A percentile compares a stretch with the other conserved stretches of the same genome.
Evolutionary conservation across 35 echinoderm and acorn worm genomes (phyloP).

Genomic region (Apostichopus parvimensis): DNA sequence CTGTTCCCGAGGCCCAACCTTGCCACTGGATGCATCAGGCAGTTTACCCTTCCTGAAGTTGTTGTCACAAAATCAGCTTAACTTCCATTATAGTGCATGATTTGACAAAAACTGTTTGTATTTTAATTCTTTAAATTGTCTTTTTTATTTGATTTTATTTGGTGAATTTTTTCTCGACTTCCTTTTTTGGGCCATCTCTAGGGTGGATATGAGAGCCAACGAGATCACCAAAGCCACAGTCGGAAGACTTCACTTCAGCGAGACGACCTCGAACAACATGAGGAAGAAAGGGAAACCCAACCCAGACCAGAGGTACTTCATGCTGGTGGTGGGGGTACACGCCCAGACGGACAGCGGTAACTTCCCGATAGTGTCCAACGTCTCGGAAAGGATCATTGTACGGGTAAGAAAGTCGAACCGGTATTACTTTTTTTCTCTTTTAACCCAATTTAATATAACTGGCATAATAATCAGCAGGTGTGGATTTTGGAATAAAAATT

Average conservation of each 20-base stretch:
- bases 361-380: slow-evolving; percentile 61
- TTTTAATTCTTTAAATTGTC: neutral
- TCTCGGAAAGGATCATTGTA: slow-evolving; percentile 94
- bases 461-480: too few relatives aligned
- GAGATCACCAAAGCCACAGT: slow-evolving; percentile 88
- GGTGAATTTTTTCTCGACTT: neutral
- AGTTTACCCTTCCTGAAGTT: too few relatives aligned
- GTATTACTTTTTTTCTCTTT: neutral
- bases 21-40: too few relatives aligned
- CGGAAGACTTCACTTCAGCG: slow-evolving; percentile 92
- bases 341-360: slow-evolving; percentile 63
- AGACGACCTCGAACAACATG: slow-evolving; percentile 98
- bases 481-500: too few relatives aligned
- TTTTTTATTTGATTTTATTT: neutral
- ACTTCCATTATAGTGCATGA: too few relatives aligned
- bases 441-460: neutral
- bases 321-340: slow-evolving; percentile 83
- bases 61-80: too few relatives aligned
- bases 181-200: too few relatives aligned
- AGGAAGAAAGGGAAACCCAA: slow-evolving; percentile 98
- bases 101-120: too few relatives aligned
- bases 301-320: slow-evolving; percentile 96
- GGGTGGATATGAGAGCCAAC: slow-evolving; percentile 77
- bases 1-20: too few relatives aligned
- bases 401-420: slow-evolving; percentile 60